These are phyloP conservation scores for Mimumesa dahlbomi DNA, from an alignment of 2,888 invertebrate genomes.

Conservation along the genomic window DNA sequence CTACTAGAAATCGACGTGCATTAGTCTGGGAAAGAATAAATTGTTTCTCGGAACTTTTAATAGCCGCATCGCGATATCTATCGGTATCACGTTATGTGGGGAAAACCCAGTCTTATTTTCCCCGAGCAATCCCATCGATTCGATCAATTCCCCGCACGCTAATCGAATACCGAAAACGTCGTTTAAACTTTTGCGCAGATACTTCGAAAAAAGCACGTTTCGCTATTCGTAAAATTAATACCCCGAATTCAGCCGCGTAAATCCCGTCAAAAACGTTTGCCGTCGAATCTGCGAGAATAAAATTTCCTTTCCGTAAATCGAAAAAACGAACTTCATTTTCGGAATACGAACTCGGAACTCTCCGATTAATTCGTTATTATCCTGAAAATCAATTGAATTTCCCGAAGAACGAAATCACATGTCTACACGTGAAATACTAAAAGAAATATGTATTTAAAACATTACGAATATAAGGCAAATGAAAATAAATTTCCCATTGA, in stretches of 20 bases:
- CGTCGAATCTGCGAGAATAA: too few species aligned
- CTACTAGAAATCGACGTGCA: not conserved
- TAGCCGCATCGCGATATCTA: slow-evolving; percentile 2
- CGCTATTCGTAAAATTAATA: too few species aligned
- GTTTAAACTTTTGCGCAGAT: slow-evolving; percentile 30
- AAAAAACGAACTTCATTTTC: too few species aligned
- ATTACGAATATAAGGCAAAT: too few species aligned
- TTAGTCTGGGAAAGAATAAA: not conserved
- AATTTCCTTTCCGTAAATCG: too few species aligned
- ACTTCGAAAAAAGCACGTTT: not conserved
- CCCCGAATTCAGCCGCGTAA: too few species aligned
- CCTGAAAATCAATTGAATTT: not conserved
- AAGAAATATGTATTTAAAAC: not conserved
- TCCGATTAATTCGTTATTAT: not conserved
- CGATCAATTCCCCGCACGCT: slow-evolving; percentile 26
- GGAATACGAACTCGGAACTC: too few species aligned
- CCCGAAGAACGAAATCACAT: not conserved
- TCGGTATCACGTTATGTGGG: not conserved
- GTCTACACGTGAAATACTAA: not conserved
- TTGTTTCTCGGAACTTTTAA: slow-evolving; percentile 31
- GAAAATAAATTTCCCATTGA: too few species aligned
- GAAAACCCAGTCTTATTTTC: not conserved
- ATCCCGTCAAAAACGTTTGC: too few species aligned
- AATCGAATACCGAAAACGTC: slow-evolving; percentile 25
- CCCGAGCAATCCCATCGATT: slow-evolving; percentile 6